phyloP scores from a whole-genome alignment of 2,888 invertebrate species.

The Hydriomena furcata region DNA sequence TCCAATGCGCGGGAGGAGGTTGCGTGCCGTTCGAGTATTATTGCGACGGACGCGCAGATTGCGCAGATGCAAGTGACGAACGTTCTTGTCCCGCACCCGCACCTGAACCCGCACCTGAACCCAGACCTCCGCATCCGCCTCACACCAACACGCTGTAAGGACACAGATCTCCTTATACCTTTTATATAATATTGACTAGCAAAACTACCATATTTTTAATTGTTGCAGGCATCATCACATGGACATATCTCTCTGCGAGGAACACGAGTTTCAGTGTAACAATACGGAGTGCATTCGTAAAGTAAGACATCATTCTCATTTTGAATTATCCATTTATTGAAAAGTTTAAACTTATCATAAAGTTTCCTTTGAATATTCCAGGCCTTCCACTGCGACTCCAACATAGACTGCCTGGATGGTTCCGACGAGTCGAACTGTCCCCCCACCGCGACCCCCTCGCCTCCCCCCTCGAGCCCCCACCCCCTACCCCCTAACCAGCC shows the following conservation, averaged over 20 bases:
- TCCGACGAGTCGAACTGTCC: slow-evolving; percentile 88
- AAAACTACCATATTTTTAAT: background rate
- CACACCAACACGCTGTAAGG: slow-evolving; percentile 34
- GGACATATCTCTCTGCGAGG: slow-evolving; percentile 71
- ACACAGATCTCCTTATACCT: no score
- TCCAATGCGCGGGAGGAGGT: slow-evolving; percentile 88
- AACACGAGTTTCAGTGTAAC: slow-evolving; percentile 85
- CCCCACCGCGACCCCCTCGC: slow-evolving; percentile 19
- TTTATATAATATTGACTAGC: no score
- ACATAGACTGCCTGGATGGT: slow-evolving; percentile 88
- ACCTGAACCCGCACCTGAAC: slow-evolving; percentile 21
- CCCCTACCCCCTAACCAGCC: slow-evolving; percentile 28
- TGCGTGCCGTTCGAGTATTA: slow-evolving; percentile 87
- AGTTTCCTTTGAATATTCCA: slow-evolving; percentile 43
- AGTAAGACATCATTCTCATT: slow-evolving; percentile 46
- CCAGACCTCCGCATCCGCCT: slow-evolving; percentile 22
- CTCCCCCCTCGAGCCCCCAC: slow-evolving; percentile 26
- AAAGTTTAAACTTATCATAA: no score
- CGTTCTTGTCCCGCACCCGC: slow-evolving; percentile 70
- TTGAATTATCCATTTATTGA: no score
- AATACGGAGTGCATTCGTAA: slow-evolving; percentile 86
- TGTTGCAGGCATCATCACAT: slow-evolving; percentile 39
- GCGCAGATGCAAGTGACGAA: slow-evolving; percentile 89
- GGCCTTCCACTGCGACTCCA: slow-evolving; percentile 86
- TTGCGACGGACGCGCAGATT: slow-evolving; percentile 90